phyloP scores from a whole-genome alignment of 1,140 invertebrate genomes.

The Pseudobourletiella spinata region DNA sequence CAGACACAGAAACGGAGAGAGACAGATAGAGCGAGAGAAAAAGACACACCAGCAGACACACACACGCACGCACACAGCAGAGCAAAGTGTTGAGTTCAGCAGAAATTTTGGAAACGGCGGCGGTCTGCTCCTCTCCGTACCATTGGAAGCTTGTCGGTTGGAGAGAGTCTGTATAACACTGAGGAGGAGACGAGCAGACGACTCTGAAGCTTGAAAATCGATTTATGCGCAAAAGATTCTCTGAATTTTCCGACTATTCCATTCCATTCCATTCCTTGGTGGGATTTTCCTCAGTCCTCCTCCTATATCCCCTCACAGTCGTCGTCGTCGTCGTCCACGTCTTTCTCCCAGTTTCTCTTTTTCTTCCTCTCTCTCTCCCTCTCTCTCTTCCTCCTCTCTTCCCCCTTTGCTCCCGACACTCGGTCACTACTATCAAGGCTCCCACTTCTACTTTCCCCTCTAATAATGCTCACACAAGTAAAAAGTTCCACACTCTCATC shows the following conservation, averaged over 20 bases:
- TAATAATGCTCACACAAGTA: too few species aligned
- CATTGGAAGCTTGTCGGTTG: neutral
- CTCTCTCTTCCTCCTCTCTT: neutral
- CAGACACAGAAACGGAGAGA: too few species aligned
- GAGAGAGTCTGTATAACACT: slow-evolving; percentile 7
- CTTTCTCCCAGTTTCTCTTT: neutral
- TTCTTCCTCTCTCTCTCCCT: neutral
- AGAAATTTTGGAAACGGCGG: neutral
- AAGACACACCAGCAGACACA: too few species aligned
- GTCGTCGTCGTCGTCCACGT: neutral
- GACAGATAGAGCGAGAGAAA: too few species aligned
- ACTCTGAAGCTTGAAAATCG: slow-evolving; percentile 27
- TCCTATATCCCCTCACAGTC: neutral
- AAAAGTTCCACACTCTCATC: too few species aligned
- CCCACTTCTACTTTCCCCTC: neutral
- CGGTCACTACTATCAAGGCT: neutral
- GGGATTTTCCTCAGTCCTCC: neutral
- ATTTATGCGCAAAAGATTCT: slow-evolving; percentile 36
- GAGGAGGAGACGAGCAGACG: slow-evolving; percentile 10
- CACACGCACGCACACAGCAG: too few species aligned
- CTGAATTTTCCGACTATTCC: slow-evolving; percentile 22
- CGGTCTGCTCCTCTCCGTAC: neutral
- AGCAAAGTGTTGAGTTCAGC: too few species aligned
- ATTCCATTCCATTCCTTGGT: neutral
- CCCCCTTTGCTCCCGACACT: neutral